These are phyloP conservation scores for Tenrec ecaudatus DNA, from an alignment of 2,113 vertebrate species.

Conservation along the genomic window DNA sequence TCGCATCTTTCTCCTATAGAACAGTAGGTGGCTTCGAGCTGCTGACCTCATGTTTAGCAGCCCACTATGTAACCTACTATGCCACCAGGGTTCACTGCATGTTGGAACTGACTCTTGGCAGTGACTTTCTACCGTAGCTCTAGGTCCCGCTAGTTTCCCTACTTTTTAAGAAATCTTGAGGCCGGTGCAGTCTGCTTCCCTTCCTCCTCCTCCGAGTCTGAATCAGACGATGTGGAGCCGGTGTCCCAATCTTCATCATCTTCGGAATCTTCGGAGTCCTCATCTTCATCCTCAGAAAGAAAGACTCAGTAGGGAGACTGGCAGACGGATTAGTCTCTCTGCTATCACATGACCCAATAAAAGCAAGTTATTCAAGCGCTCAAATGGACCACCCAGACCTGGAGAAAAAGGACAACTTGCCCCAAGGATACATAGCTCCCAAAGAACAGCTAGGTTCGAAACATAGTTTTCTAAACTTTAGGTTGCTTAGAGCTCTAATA, in stretches of 20 bases:
- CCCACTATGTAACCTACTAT: too few species aligned
- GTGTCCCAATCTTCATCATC: slow-evolving; percentile 92
- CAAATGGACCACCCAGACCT: not conserved
- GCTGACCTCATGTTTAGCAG: too few species aligned
- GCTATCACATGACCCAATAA: not conserved
- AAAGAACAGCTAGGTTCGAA: not conserved
- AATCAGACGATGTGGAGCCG: slow-evolving; percentile 88
- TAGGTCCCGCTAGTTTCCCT: slow-evolving; percentile 51
- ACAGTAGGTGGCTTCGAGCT: too few species aligned
- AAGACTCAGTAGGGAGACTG: not conserved
- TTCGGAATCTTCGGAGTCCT: slow-evolving; percentile 89
- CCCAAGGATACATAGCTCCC: not conserved
- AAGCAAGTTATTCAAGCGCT: not conserved
- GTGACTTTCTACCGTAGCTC: not conserved
- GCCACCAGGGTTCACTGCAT: too few species aligned
- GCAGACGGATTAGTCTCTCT: not conserved
- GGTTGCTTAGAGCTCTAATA: not conserved
- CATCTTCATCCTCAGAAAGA: slow-evolving; percentile 82
- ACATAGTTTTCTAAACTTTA: not conserved
- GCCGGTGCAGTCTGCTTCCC: slow-evolving; percentile 89
- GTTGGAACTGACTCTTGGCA: too few species aligned
- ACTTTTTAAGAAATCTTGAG: slow-evolving; percentile 93
- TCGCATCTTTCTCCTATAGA: too few species aligned
- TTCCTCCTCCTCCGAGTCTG: slow-evolving; percentile 91
- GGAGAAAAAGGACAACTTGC: not conserved